Evolutionary conservation across 1,140 invertebrate species (phyloP).

Genomic region (Vollenhovia emeryi): DNA sequence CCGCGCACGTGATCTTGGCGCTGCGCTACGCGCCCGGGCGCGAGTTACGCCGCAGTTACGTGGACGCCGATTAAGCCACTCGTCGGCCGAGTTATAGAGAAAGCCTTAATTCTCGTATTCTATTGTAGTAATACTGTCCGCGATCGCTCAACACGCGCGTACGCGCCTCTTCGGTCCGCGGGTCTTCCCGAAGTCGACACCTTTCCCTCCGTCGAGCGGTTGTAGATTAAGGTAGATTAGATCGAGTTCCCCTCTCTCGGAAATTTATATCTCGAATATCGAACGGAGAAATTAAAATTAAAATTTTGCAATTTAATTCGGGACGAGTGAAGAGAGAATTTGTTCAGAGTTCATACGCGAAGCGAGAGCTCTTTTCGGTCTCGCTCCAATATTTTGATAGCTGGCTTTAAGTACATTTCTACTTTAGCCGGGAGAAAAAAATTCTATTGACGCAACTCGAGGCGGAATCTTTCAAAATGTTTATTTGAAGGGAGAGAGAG

Average conservation of each 20-base stretch:
- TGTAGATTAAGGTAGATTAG: background rate
- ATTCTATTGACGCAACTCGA: too few species aligned
- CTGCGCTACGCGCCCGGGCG: conserved; percentile 43
- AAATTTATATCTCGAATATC: too few species aligned
- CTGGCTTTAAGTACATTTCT: background rate
- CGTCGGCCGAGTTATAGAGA: conserved; percentile 18
- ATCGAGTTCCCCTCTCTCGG: background rate
- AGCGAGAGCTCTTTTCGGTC: background rate
- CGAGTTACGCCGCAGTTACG: conserved; percentile 73
- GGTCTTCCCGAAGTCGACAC: background rate
- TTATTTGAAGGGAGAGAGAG: too few species aligned
- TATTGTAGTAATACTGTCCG: background rate
- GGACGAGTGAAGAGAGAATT: background rate
- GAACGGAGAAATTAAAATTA: too few species aligned
- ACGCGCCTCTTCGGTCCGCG: background rate
- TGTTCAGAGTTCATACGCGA: background rate
- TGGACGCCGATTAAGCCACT: conserved; percentile 57
- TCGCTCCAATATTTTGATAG: background rate
- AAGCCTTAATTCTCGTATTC: background rate
- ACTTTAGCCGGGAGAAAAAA: too few species aligned
- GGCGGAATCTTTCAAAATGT: too few species aligned
- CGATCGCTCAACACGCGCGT: background rate
- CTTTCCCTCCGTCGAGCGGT: background rate
- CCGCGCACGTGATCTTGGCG: conserved; percentile 72
- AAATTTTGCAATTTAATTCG: background rate